Base-by-base conservation (phyloP, 2,113 vertebrate species). In the Solenodon paradoxus region DNA sequence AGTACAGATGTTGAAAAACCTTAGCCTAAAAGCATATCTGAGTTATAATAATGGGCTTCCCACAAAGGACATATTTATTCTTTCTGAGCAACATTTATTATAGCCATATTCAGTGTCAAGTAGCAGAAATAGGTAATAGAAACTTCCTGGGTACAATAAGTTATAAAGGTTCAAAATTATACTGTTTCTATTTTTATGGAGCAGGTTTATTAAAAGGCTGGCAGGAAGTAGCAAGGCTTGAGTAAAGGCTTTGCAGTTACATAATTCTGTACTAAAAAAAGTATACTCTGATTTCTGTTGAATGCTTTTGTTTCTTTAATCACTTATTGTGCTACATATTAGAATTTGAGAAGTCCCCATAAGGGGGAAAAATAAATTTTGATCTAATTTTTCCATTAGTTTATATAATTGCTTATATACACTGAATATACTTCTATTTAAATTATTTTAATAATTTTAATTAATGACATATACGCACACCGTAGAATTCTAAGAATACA, bases 141-240 rank as follows among this genome's bases (percentile, higher is more conserved):
- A 90, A 77, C 85, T 87, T 90, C 15, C 42, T 74, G 61, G 57
- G 17, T 75, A 38, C 24, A 57, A 8, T 75, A 69, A 88, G 57
- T 85, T 53, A 69, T 16, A 42, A 45, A 81, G 42, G 3, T 79
- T 90, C 63, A 66, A 32, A 87, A 86, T 68, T 66, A 59, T 12
- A 49, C 74, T 47, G 32, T 88, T 94, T 53, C n/a, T 51, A 0
- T 87, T 72, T 96, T 92, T 82, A 72, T 74, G 38, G 42, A 32
- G 88, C 32, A 77, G 38, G 22, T 83, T 87, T 92, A 78, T 79
- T 61, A 92, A 88, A 68, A 89, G 55, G 30, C 38, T 92, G 57
- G 9, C 30, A 89, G 78, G 75, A 89, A 55, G 17, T 78, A 86
- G 66, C 79, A 61, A 91, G 49, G 45, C 55, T 68, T 42, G 19